These are phyloP conservation scores for Phalacrocorax aristotelis DNA, from an alignment of 2,113 vertebrate species.

Conservation along the genomic window DNA sequence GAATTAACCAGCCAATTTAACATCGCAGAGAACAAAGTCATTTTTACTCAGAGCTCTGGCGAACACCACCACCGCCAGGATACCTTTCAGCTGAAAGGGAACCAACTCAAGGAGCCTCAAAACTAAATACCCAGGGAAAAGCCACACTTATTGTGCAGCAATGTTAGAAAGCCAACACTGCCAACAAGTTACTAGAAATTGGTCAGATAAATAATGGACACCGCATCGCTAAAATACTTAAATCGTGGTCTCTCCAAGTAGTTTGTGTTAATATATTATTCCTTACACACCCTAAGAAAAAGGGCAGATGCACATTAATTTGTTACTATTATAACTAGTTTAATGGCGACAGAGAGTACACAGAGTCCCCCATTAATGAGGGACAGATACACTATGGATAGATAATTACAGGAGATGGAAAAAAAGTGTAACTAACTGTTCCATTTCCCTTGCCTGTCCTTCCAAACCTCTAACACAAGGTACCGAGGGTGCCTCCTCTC, in stretches of 20 bases:
- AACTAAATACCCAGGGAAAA: neutral
- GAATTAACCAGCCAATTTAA: conserved; percentile 98
- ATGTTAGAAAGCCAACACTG: neutral
- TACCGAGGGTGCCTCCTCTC: neutral
- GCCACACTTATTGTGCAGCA: neutral
- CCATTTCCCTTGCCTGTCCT: neutral
- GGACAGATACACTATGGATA: neutral
- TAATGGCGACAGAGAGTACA: neutral
- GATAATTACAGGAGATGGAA: neutral
- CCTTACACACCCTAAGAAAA: neutral
- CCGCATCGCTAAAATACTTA: neutral
- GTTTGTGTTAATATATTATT: neutral
- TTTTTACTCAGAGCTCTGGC: conserved; percentile 68
- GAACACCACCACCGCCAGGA: conserved; percentile 16
- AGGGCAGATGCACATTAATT: neutral
- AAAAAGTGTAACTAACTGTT: neutral
- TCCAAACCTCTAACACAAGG: neutral
- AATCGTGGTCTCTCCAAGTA: neutral
- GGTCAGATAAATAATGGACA: neutral
- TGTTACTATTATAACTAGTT: neutral
- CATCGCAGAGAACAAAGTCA: conserved; percentile 83
- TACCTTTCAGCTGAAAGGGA: neutral
- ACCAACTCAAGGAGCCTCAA: neutral
- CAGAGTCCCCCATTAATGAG: neutral
- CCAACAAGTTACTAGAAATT: neutral